Evolutionary conservation across 1,140 invertebrate genomes (phyloP).

Genomic region (Lerema accius): DNA sequence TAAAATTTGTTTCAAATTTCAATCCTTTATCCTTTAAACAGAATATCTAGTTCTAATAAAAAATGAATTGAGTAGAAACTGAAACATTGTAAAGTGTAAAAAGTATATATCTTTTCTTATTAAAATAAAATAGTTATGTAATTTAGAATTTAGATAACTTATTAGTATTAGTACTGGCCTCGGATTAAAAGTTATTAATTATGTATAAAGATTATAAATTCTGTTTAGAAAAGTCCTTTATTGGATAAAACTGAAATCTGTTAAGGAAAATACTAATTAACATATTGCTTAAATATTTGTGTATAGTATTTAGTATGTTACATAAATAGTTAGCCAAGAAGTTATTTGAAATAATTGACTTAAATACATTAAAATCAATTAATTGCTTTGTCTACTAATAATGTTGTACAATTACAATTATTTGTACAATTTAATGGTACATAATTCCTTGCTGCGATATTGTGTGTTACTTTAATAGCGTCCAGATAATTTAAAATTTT

Average conservation of each 20-base stretch:
- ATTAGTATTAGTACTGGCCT: constrained; percentile 3
- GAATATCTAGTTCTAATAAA: no score
- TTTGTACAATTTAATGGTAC: neutral
- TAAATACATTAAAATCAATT: neutral
- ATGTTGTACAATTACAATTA: no score
- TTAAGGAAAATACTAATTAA: neutral
- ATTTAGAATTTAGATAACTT: constrained; percentile 3
- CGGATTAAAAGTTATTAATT: neutral
- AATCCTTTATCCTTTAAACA: no score
- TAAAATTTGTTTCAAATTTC: no score
- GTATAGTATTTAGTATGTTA: neutral
- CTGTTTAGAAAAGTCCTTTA: no score
- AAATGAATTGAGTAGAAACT: constrained; percentile 75
- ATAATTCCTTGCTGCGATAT: neutral
- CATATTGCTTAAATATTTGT: neutral
- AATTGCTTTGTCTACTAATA: neutral
- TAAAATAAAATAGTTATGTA: constrained; percentile 21
- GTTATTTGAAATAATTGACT: neutral
- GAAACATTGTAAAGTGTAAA: constrained; percentile 77
- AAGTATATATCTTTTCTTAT: constrained; percentile 39
- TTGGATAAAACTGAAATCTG: neutral
- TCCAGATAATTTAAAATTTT: neutral
- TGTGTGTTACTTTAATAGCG: neutral
- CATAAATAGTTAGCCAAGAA: neutral
- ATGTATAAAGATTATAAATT: neutral